Percentiles rank a stretch among this genome's conserved stretches.
These are phyloP conservation scores for Spea multiplicata DNA, from an alignment of 2,113 vertebrate genomes.

Conservation along the genomic window DNA sequence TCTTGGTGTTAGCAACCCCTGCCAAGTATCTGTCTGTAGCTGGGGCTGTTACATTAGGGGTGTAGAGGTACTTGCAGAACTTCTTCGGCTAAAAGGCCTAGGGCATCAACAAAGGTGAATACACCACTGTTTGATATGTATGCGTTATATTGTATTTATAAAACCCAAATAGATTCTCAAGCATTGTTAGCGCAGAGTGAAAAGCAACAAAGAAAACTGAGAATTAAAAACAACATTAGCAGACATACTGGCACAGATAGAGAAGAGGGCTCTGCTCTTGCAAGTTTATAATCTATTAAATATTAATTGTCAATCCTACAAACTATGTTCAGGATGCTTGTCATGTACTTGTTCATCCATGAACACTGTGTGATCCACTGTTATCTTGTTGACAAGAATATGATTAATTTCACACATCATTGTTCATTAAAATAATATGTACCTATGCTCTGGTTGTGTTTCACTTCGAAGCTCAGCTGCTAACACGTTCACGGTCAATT, in stretches of 20 bases:
- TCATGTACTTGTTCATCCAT: constrained; percentile 47
- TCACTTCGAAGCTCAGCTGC: constrained; percentile 55
- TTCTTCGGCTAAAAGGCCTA: too few species aligned
- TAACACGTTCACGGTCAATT: constrained; percentile 60
- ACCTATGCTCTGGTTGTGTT: constrained; percentile 52
- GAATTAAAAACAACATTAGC: too few species aligned
- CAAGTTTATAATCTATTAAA: constrained; percentile 45
- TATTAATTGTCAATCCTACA: constrained; percentile 49
- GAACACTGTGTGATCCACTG: constrained; percentile 56
- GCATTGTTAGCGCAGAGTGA: neutral
- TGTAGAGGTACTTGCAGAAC: too few species aligned
- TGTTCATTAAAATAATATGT: constrained; percentile 65
- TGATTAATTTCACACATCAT: constrained; percentile 61
- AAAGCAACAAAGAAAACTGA: too few species aligned
- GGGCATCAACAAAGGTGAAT: too few species aligned
- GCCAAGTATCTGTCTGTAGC: too few species aligned
- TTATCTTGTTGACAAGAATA: constrained; percentile 63
- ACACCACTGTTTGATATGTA: too few species aligned
- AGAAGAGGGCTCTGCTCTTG: neutral
- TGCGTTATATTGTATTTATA: too few species aligned
- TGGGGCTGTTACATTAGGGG: too few species aligned
- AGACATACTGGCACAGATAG: too few species aligned
- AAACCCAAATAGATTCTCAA: too few species aligned
- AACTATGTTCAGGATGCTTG: constrained; percentile 37
- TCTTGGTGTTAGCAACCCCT: too few species aligned